phyloP scores from a whole-genome alignment of 2,888 invertebrate species.

The Ophioninae sp. region DNA sequence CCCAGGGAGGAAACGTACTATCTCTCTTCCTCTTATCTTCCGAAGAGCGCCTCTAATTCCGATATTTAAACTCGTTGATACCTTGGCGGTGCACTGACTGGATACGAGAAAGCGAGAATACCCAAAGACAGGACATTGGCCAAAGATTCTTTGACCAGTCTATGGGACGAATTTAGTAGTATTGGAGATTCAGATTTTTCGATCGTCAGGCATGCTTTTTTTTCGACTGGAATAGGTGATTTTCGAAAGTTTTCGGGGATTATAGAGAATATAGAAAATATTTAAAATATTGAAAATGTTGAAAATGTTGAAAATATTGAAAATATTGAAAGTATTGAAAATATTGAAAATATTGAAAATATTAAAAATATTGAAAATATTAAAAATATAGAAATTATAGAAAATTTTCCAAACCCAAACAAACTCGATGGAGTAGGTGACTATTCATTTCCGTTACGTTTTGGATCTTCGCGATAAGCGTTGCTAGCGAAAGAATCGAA shows the following conservation, averaged over 20 bases:
- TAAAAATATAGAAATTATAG: no score
- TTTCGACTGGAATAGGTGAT: constrained; percentile 34
- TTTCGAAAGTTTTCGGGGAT: no score
- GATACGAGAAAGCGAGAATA: constrained; percentile 51
- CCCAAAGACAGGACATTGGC: constrained; percentile 8
- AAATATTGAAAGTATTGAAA: no score
- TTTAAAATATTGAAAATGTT: no score
- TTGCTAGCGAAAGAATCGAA: constrained; percentile 12
- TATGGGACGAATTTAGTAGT: constrained; percentile 44
- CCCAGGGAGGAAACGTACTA: constrained; percentile 27
- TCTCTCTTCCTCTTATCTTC: constrained; percentile 32
- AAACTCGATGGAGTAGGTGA: no score
- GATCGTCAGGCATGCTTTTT: no score
- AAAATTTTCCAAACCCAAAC: constrained; percentile 48
- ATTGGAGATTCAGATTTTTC: constrained; percentile 42
- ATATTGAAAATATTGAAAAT: no score
- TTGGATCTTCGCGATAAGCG: neutral
- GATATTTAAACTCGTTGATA: constrained; percentile 65
- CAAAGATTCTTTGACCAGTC: constrained; percentile 34
- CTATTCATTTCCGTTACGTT: no score
- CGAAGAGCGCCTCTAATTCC: constrained; percentile 60
- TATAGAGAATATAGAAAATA: no score
- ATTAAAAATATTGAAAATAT: no score
- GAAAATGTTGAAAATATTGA: no score
- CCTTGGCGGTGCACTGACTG: constrained; percentile 48